These are phyloP conservation scores for Sarcoramphus papa DNA, from an alignment of 2,797 vertebrate genomes.

Conservation along the genomic window DNA sequence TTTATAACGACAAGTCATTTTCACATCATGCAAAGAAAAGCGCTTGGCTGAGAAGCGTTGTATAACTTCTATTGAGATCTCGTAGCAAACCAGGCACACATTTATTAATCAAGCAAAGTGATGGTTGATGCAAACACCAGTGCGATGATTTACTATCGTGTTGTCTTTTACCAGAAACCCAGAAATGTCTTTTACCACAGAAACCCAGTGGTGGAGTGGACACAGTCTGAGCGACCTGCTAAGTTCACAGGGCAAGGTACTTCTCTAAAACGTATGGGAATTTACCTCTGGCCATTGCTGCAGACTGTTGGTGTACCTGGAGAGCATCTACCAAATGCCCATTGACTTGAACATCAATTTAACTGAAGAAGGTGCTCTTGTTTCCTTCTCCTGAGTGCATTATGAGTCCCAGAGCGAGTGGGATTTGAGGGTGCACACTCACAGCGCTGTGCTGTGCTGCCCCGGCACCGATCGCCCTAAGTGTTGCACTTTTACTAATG, in stretches of 20 bases:
- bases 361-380: background rate
- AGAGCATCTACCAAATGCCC: background rate
- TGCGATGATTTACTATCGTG: background rate
- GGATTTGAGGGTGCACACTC: background rate
- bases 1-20: slow-evolving; percentile 12
- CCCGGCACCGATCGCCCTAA: accelerated
- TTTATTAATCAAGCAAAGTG: background rate
- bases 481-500: background rate
- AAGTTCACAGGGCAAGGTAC: background rate
- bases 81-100: background rate
- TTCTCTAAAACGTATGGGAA: background rate
- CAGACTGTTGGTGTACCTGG: background rate
- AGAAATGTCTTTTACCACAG: too few relatives aligned
- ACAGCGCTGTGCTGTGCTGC: background rate
- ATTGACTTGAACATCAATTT: background rate
- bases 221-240: background rate
- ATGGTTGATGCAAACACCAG: background rate
- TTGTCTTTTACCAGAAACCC: background rate
- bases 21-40: background rate
- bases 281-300: background rate
- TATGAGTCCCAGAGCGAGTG: accelerated
- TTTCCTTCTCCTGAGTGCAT: background rate
- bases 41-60: background rate
- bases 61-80: background rate
- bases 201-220: background rate